Percentiles rank a stretch among this genome's conserved stretches.
phyloP scores from a whole-genome alignment of 2,113 vertebrate species.

The Zapornia atra region DNA sequence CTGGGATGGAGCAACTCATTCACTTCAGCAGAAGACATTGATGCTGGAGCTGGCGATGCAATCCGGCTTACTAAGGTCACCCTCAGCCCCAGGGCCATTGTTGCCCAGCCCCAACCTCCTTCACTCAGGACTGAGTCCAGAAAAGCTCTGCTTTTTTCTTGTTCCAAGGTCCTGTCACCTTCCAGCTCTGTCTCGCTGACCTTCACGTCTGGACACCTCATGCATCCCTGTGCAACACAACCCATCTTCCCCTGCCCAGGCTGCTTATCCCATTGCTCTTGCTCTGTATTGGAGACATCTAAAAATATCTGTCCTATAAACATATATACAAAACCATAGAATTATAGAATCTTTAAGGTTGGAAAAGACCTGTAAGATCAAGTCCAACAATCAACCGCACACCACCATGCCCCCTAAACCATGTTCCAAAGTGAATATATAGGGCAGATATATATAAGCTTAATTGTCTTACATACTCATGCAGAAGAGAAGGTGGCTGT shows the following conservation, averaged over 20 bases:
- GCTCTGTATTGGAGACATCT: background rate
- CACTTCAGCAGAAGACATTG: background rate
- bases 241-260: background rate
- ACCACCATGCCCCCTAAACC: no score
- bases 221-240: no score
- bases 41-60: background rate
- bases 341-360: no score
- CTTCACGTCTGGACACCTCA: rapidly evolving
- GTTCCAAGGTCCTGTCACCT: background rate
- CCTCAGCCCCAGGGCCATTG: background rate
- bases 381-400: no score
- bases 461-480: background rate
- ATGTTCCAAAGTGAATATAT: no score
- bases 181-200: background rate
- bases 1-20: background rate
- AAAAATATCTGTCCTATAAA: background rate
- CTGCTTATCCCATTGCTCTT: background rate
- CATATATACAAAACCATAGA: no score
- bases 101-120: background rate
- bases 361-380: no score
- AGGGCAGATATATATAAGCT: background rate
- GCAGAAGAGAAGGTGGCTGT: background rate
- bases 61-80: background rate
- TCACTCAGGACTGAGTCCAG: background rate
- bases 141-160: background rate